Conservation (phyloP, 2,888 invertebrate genomes). For the Drymonia ruficornis region DNA sequence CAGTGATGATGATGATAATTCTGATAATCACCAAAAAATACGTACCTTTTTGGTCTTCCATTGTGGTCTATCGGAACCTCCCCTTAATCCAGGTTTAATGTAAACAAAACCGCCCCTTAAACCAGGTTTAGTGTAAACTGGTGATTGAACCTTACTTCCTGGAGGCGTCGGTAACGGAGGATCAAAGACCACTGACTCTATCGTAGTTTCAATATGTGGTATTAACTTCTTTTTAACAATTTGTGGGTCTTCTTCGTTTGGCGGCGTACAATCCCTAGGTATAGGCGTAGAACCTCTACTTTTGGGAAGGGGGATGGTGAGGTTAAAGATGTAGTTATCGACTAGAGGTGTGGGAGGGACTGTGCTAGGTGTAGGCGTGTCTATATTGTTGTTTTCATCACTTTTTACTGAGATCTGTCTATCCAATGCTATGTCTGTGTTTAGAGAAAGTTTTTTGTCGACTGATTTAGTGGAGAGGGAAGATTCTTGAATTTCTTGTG, state of each 20-base stretch:
- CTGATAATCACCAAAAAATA: slow-evolving; percentile 1
- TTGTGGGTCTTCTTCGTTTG: slow-evolving; percentile 62
- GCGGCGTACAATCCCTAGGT: slow-evolving; percentile 45
- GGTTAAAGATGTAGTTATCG: slow-evolving; percentile 74
- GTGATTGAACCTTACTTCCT: slow-evolving; percentile 42
- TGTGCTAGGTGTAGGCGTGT: slow-evolving; percentile 59
- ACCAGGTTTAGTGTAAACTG: slow-evolving; percentile 58
- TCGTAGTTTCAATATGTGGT: slow-evolving; percentile 65
- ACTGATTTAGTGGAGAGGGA: slow-evolving; percentile 23
- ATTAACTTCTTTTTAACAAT: slow-evolving; percentile 69
- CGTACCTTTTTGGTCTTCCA: slow-evolving; percentile 45
- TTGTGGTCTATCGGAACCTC: slow-evolving; percentile 23
- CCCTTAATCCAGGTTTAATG: slow-evolving; percentile 50
- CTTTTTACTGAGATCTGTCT: slow-evolving; percentile 31
- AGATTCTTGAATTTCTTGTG: slow-evolving; percentile 32
- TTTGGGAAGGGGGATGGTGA: slow-evolving; percentile 64
- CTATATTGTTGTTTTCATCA: slow-evolving; percentile 45
- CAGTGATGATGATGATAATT: background rate
- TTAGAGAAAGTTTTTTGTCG: slow-evolving; percentile 32
- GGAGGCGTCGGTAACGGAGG: slow-evolving; percentile 65
- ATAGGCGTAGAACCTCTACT: slow-evolving; percentile 49
- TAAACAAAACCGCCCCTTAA: slow-evolving; percentile 52
- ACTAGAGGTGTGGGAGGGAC: slow-evolving; percentile 70
- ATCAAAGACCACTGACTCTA: slow-evolving; percentile 65
- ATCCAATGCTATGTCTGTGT: slow-evolving; percentile 34